Conservation (phyloP, 1,140 invertebrate species). For the Dendroctonus valens region DNA sequence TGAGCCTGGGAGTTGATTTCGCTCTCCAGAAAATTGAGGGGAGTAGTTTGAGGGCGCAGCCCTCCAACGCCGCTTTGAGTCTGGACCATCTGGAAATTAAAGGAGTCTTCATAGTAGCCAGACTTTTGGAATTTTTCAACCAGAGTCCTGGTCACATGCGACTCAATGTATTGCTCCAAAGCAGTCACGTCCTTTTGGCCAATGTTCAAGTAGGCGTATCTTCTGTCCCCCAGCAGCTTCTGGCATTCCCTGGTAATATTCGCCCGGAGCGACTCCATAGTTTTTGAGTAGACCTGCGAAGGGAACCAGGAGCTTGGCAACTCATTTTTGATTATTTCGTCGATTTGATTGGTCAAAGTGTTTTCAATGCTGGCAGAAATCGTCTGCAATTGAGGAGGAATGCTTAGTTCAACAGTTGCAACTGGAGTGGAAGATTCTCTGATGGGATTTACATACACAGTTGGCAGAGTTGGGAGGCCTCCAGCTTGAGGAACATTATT, state of each 20-base stretch:
- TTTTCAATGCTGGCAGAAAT: neutral
- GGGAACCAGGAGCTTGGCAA: neutral
- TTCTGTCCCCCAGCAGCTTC: neutral
- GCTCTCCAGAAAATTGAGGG: too few relatives aligned
- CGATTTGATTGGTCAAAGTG: slow-evolving; percentile 2
- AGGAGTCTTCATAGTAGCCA: neutral
- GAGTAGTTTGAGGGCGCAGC: too few relatives aligned
- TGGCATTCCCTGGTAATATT: slow-evolving; percentile 5
- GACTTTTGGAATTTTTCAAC: neutral
- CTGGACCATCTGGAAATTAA: too few relatives aligned
- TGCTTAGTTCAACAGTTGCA: too few relatives aligned
- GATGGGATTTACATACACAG: too few relatives aligned
- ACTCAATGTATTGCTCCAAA: neutral
- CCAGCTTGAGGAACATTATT: neutral
- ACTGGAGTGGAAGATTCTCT: too few relatives aligned
- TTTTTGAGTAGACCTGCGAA: slow-evolving; percentile 3
- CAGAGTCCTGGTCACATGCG: neutral
- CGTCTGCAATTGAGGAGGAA: too few relatives aligned
- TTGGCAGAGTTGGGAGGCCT: neutral
- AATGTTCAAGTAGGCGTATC: slow-evolving; percentile 3
- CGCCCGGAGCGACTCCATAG: neutral
- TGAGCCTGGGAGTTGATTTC: too few relatives aligned
- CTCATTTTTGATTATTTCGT: slow-evolving; percentile 2
- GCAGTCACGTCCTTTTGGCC: neutral
- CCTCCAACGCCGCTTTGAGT: too few relatives aligned